Conservation (phyloP, 2,797 vertebrate species). For the Remorina albescens region DNA sequence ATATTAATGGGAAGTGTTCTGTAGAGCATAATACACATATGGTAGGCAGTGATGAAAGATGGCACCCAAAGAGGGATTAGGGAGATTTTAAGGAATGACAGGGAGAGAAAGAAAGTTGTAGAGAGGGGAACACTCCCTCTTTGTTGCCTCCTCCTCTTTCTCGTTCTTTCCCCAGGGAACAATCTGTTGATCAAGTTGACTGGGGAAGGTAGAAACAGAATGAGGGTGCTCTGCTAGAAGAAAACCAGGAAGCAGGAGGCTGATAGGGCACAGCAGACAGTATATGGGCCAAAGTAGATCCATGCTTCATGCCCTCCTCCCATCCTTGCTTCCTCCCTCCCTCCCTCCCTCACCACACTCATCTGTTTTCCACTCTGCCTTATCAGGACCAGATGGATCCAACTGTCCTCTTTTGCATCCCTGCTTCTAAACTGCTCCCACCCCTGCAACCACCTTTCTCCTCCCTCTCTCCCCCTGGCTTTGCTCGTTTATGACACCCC, state of each 20-base stretch:
- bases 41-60: constrained; percentile 80
- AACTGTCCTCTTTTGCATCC: constrained; percentile 88
- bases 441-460: constrained; percentile 80
- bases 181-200: constrained; percentile 62
- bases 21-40: constrained; percentile 79
- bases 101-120: constrained; percentile 55
- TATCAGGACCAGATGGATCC: constrained; percentile 93
- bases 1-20: constrained; percentile 83
- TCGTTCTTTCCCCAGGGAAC: constrained; percentile 59
- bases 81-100: constrained; percentile 61
- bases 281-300: constrained; percentile 72
- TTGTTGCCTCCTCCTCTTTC: constrained; percentile 68
- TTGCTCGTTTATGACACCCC: constrained; percentile 88
- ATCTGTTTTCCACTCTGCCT: constrained; percentile 91
- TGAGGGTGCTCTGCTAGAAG: constrained; percentile 48
- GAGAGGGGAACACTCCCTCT: constrained; percentile 64
- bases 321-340: no score
- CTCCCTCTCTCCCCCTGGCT: constrained; percentile 71
- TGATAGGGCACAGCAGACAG: constrained; percentile 73
- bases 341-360: constrained; percentile 82
- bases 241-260: constrained; percentile 40
- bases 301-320: constrained; percentile 37
- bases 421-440: constrained; percentile 41
- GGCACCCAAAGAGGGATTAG: constrained; percentile 78
- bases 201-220: constrained; percentile 58